Conservation (phyloP, 2,888 invertebrate genomes). For the Lithophane socia region DNA sequence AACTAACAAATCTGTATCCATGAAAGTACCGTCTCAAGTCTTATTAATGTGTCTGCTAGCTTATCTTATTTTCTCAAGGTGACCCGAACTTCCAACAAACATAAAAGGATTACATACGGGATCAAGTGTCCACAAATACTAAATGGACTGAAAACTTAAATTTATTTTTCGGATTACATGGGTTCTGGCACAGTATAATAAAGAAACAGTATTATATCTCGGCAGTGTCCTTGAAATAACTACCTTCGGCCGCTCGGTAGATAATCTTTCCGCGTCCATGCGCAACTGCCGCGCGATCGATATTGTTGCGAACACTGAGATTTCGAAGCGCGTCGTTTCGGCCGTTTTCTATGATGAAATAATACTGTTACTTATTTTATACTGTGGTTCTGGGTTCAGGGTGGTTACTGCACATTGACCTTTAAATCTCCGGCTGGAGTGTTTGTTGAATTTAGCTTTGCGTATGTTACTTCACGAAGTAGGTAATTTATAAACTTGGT, state of each 20-base stretch:
- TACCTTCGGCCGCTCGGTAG: too few species aligned
- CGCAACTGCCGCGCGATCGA: too few species aligned
- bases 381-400: slow-evolving; percentile 15
- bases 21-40: slow-evolving; percentile 10
- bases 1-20: background rate
- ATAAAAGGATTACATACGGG: slow-evolving; percentile 44
- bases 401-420: slow-evolving; percentile 25
- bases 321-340: too few species aligned
- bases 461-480: background rate
- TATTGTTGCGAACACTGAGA: too few species aligned
- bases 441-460: slow-evolving; percentile 2
- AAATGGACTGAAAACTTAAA: slow-evolving; percentile 64
- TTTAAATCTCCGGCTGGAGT: slow-evolving; percentile 17
- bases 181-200: slow-evolving; percentile 8
- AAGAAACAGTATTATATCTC: too few species aligned
- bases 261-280: too few species aligned
- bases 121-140: slow-evolving; percentile 41
- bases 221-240: too few species aligned
- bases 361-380: too few species aligned
- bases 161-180: slow-evolving; percentile 60
- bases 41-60: slow-evolving; percentile 37
- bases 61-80: slow-evolving; percentile 31
- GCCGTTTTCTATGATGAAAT: too few species aligned
- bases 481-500: slow-evolving; percentile 12
- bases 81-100: slow-evolving; percentile 39